Evolutionary conservation across 2,888 invertebrate genomes (phyloP).

Genomic region (Brenthis ino): DNA sequence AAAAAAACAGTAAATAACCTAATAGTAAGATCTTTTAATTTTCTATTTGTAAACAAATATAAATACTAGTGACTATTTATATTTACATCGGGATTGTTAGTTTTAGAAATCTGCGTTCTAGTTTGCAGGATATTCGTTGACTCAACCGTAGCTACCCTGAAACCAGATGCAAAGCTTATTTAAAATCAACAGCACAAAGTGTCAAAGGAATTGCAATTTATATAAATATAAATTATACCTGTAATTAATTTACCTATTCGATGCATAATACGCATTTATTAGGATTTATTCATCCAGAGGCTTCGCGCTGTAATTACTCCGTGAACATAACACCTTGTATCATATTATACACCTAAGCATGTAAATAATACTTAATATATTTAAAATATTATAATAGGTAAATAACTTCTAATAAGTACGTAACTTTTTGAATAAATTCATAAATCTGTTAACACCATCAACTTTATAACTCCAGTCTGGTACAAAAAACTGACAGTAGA

Average conservation of each 20-base stretch:
- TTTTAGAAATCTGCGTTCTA: neutral
- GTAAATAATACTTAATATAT: neutral
- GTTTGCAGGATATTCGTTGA: neutral
- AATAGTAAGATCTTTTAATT: no score
- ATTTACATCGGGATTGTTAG: no score
- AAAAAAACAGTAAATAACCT: no score
- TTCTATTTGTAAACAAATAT: no score
- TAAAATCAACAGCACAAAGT: neutral
- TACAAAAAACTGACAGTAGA: no score
- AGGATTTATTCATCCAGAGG: constrained; percentile 3
- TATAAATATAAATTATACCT: constrained; percentile 7
- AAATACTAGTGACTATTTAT: no score
- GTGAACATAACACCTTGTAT: neutral
- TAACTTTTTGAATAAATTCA: no score
- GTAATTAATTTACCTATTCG: constrained; percentile 22
- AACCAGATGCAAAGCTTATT: constrained; percentile 3
- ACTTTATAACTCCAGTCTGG: no score
- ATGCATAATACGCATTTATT: constrained; percentile 20
- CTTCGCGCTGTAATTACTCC: neutral
- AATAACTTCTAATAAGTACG: neutral
- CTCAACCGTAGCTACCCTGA: neutral
- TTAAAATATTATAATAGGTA: neutral
- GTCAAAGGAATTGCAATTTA: constrained; percentile 23
- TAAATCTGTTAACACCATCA: no score
- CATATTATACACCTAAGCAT: neutral